These are phyloP conservation scores for Drosophila bocki DNA, from an alignment of 1,140 invertebrate genomes.

Conservation along the genomic window DNA sequence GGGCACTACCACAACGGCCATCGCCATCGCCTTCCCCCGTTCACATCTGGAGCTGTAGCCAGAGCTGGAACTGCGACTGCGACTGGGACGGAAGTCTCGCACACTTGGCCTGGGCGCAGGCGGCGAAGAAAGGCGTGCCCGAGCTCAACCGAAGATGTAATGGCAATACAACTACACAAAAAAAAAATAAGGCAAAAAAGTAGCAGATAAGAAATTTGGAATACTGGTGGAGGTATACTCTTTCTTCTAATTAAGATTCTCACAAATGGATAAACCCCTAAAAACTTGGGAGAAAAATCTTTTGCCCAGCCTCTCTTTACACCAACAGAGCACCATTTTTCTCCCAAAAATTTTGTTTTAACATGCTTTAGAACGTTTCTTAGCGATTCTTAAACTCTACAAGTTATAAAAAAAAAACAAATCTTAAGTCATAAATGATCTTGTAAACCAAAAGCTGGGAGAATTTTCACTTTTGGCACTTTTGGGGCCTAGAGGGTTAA, in stretches of 20 bases:
- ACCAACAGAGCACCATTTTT: not conserved
- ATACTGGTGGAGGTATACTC: not conserved
- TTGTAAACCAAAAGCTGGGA: too few species aligned
- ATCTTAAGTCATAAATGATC: too few species aligned
- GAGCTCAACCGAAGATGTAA: conserved; percentile 50
- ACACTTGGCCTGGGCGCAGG: conserved; percentile 86
- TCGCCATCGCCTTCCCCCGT: conserved; percentile 76
- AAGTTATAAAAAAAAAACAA: too few species aligned
- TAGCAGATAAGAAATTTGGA: not conserved
- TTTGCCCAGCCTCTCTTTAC: not conserved
- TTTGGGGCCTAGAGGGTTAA: too few species aligned
- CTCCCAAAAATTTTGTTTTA: not conserved
- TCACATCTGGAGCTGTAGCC: conserved; percentile 84
- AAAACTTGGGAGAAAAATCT: not conserved
- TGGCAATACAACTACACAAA: conserved; percentile 6
- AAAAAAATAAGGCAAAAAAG: conserved; percentile 21
- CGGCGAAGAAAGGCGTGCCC: conserved; percentile 87
- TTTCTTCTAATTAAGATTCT: not conserved
- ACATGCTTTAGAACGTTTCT: not conserved
- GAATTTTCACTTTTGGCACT: too few species aligned
- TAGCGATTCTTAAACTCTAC: too few species aligned
- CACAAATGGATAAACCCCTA: too few species aligned
- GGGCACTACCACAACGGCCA: conserved; percentile 23
- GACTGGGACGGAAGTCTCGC: conserved; percentile 19
- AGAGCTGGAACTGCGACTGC: not conserved